Base-by-base conservation (phyloP, 1,140 invertebrate genomes). In the Ptiloglossa arizonensis region DNA sequence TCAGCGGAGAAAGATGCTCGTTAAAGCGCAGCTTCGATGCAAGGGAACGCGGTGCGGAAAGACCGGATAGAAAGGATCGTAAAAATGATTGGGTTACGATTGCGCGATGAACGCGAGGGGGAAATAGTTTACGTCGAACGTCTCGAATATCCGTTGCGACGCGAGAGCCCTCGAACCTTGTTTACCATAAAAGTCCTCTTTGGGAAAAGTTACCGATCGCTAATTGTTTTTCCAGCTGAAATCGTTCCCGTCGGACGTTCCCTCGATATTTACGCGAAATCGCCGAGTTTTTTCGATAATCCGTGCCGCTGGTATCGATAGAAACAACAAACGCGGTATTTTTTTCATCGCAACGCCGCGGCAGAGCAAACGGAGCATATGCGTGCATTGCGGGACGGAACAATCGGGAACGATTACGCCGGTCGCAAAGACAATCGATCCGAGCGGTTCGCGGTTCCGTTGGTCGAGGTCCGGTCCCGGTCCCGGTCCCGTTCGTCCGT, bases 381-480 rank as follows among this genome's bases (percentile, higher is more conserved):
- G 87, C 86, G 80, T 66, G 64, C 4, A 70, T 71, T 80, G 59
- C 60, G 35, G 17, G 66, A 38, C 35, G 50, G 52, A 85, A 90
- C 89, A 91, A 90, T 89, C 83, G 85, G 29, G 57, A 76, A 79
- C 86, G 86, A 88, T 87, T 85, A 88, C 75, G 78, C 59, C 68
- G 74, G 52, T 52, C 66, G 56, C 59, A 70, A 82, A 89, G 86
- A 88, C 84, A 87, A 88, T 87, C 72, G 86, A 73, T 79, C 71
- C 46, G 17, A 15, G n/a, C 50, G 50, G 50, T 52, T 27, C 69
- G 81, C 71, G 74, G 76, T 64, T 78, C 76, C 44, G 72, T 54
- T 75, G 69, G 46, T 70, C 71, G 75, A 35, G 72, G 66, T 80
- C 56, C 48, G 5, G 17, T 56, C 11, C n/a, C n/a, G n/a, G n/a